Base-by-base conservation (phyloP, 1,140 invertebrate genomes). In the Amphibalanus amphitrite region DNA sequence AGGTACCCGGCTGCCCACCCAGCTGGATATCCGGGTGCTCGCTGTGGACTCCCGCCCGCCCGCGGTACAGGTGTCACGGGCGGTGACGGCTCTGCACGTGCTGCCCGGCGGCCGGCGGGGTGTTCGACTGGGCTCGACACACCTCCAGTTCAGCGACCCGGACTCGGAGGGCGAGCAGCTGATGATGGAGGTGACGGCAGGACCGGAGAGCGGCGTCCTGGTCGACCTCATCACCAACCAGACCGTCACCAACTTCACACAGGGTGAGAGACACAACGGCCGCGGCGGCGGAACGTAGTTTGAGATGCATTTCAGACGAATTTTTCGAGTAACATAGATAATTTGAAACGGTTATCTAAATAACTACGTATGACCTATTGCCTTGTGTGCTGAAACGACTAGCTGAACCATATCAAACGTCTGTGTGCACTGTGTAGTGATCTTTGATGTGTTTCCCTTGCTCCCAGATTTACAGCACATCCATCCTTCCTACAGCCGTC, bases 11-110 rank as follows among this genome's bases (percentile, higher is more conserved):
- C 71, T 73, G 33, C 79, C 80, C 1, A 79, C 81, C 69, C 77
- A 74, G 29, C 74, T 82, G 72, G 69, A 72, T 33, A 79, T 82
- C 71, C 75, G 79, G 38, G 78, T 82, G 13, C 73, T 78, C n/a
- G 77, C 80, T 0, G 76, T 81, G 1, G 80, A 82, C 72, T 80
- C 81, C 74, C 76, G 76, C 0, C 73, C 79, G 33, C 81, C 81
- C 0, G 75, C 76, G 38, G 71, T 81, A 4, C 74, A 74, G 25
- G 72, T 79, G 28, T 82, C 81, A 72, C 73, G 72, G 13, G 47
- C 13, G 1, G 13, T 59, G 13, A 59, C 47, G 13, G 47, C 47
- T 8, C 47, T 59, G 47, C 47, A 23, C 10, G 10, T 3, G 47
- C 47, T 59, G 47, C 47, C 47, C 13, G 10, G 13, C 47, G 47